phyloP scores from a whole-genome alignment of 64 coral and sea anemone genomes.

The Montipora sp. region DNA sequence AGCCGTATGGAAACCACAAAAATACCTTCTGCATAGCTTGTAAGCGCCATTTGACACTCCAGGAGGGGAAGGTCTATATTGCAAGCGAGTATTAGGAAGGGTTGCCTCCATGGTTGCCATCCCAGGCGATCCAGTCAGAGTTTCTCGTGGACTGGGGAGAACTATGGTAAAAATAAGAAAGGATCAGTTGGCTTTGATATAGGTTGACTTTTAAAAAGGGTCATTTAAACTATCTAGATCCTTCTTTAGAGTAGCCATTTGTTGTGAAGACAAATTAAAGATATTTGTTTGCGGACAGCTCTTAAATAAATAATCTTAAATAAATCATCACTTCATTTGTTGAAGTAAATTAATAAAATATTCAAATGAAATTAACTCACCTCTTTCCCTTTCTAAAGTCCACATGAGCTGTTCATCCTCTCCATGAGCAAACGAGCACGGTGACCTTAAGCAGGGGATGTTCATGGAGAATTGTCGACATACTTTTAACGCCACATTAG shows the following conservation, averaged over 20 bases:
- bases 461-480: conserved; percentile 39
- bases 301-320: too few species aligned
- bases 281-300: too few species aligned
- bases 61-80: conserved; percentile 29
- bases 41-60: conserved; percentile 29
- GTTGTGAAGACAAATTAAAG: too few species aligned
- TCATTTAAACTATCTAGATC: too few species aligned
- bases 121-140: conserved; percentile 10
- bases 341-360: too few species aligned
- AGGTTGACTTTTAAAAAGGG: background rate
- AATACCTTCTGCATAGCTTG: conserved; percentile 23
- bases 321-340: too few species aligned
- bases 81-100: background rate
- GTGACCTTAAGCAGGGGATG: conserved; percentile 16
- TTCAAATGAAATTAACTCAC: conserved; percentile 2
- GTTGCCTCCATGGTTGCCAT: background rate
- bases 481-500: background rate
- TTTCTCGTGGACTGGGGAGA: conserved; percentile 16
- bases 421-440: conserved; percentile 82
- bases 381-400: conserved; percentile 53
- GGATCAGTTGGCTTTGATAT: background rate
- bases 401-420: conserved; percentile 47
- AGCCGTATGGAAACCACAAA: background rate
- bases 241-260: too few species aligned
- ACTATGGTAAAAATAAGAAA: background rate